A percentile compares a stretch with the other conserved stretches of the same genome.
Evolutionary conservation across 2,113 vertebrate genomes (phyloP).

Genomic region (Vulpes vulpes): DNA sequence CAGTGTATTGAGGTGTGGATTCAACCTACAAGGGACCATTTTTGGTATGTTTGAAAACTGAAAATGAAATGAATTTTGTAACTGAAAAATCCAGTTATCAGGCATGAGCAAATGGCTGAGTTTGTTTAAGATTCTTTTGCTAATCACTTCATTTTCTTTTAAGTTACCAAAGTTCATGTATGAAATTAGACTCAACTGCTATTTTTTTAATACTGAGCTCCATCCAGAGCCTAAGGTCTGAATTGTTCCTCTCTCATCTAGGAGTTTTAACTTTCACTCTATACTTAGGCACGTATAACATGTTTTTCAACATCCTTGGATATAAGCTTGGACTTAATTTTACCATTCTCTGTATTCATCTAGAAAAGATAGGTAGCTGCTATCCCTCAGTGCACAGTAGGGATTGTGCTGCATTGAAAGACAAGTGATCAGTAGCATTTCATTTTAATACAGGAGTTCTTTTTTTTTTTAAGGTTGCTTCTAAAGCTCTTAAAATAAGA

Average conservation of each 20-base stretch:
- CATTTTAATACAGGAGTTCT: background rate
- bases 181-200: slow-evolving; percentile 73
- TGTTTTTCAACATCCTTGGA: background rate
- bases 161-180: slow-evolving; percentile 58
- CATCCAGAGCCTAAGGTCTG: slow-evolving; percentile 8
- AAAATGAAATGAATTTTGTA: slow-evolving; percentile 84
- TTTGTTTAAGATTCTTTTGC: slow-evolving; percentile 72
- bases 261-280: background rate
- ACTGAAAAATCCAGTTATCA: slow-evolving; percentile 75
- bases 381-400: background rate
- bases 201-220: slow-evolving; percentile 61
- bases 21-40: background rate
- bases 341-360: background rate
- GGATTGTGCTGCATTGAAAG: background rate
- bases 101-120: slow-evolving; percentile 66
- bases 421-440: background rate
- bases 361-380: background rate
- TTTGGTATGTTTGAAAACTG: slow-evolving; percentile 75
- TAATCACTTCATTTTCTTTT: slow-evolving; percentile 67
- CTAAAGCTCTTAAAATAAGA: background rate
- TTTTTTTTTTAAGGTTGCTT: background rate
- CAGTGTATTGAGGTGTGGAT: background rate
- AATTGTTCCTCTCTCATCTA: slow-evolving; percentile 32
- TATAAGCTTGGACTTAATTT: slow-evolving; percentile 25
- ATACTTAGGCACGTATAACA: background rate